Evolutionary conservation across 2,888 invertebrate genomes (phyloP), one percentile per base, ranked within the genome.

Genomic region (Sclerodermus sp.): DNA sequence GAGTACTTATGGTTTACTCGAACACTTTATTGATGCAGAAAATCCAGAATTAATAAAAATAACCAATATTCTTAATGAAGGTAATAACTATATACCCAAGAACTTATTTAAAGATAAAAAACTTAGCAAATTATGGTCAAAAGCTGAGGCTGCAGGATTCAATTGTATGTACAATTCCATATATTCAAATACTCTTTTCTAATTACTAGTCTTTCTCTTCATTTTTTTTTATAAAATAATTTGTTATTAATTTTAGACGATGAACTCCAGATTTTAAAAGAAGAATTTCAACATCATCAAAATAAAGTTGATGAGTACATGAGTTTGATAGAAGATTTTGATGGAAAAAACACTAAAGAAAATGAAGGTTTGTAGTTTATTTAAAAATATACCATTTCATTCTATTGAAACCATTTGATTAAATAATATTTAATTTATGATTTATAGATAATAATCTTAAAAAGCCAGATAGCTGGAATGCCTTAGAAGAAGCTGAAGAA

Each of bases 301-400:
- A 90, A 94, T 62, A 96, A 95, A 79, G 86, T 96, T 43, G 91
- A 95, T 74, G 89, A 96, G 70, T 96, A 93, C 73, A 90, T 92
- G 75, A 85, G 87, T 38, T 76, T 96, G 50, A 80, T 93, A 45
- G 84, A 85, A 59, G 88, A 91, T 66, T 80, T 89, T 29, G 87
- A 90, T 60, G 77, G 82, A 37, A 82, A 81, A 14, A 77, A 76
- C 55, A 76, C 81, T 38, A 85, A 87, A 58, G 81, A 82, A 31
- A 83, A 84, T 72, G 84, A 87, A 77, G 90, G 90, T 90, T 81
- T 74, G 83, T 74, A 47, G 16, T 44, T n/a, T n/a, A 32, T 16
- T 23, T 8, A 5, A 23, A 8, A 42, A 5, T 36, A 39, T 15
- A 15, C 13, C 13, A 37, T 32, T 37, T 47, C 12, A 41, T 23